A percentile compares a stretch with the other conserved stretches of the same genome.
Evolutionary conservation across 2,797 vertebrate species (phyloP).

Genomic region (Propithecus perrieri): DNA sequence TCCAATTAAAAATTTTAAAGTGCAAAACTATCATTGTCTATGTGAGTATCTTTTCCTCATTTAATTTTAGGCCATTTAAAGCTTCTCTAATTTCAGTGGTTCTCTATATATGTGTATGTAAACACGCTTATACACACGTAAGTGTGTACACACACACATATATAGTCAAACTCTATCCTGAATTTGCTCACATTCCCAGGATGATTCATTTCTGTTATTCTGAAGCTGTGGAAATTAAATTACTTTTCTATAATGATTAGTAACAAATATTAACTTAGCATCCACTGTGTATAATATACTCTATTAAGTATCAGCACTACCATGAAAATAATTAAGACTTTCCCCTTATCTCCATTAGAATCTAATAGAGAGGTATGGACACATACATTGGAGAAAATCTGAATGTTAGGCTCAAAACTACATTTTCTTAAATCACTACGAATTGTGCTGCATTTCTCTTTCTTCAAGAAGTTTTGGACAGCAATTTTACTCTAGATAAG

Average conservation of each 20-base stretch:
- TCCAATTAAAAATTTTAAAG: not conserved
- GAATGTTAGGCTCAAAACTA: not conserved
- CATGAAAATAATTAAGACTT: not conserved
- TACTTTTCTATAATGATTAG: constrained; percentile 9
- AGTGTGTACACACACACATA: not conserved
- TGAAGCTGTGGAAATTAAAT: not conserved
- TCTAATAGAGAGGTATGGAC: not conserved
- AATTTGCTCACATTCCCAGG: not conserved
- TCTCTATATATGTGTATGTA: not conserved
- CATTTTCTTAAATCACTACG: not conserved
- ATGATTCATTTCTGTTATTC: constrained; percentile 24
- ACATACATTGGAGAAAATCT: not conserved
- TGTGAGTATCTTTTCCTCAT: not conserved
- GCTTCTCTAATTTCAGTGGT: not conserved
- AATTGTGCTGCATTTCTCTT: not conserved
- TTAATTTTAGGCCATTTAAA: not conserved
- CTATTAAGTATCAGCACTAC: not conserved
- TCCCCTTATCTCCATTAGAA: not conserved
- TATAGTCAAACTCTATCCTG: not conserved
- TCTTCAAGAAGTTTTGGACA: not conserved
- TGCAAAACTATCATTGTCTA: not conserved
- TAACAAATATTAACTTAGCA: not conserved
- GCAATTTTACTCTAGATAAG: not conserved
- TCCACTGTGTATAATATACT: not conserved
- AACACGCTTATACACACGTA: not conserved